Evolutionary conservation across 2,888 invertebrate genomes (phyloP), one percentile per base, ranked within the genome.

Genomic region (Petrophora chlorosata): DNA sequence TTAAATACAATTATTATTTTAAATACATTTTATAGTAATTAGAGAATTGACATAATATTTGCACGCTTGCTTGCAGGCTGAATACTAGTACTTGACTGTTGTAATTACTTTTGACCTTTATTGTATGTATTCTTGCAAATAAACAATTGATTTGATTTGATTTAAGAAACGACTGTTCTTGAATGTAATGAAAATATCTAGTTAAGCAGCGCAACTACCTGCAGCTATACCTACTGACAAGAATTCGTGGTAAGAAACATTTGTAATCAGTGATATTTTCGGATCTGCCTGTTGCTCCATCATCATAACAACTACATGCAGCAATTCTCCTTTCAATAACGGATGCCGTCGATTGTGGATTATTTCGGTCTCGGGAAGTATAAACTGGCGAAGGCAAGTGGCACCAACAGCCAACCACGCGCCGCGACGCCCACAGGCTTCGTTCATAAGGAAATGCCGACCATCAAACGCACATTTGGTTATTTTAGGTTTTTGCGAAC

Each of bases 311-410:
- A 63, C 63, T 59, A 50, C 63, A 60, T 53, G 48, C 35, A 54
- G 53, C 65, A 63, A 72, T 70, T 73, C 69, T 75, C 60, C 60
- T 74, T 76, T 80, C 80, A 80, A 77, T 79, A 80, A 73, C 82
- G 82, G 81, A 82, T 77, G 75, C 84, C 67, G 81, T 72, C 76
- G 82, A 86, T 86, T 84, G 82, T 80, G 70, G 76, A 80, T 75
- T 88, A 88, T 90, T 90, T 89, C 70, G 77, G 85, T 82, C 86
- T 77, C 82, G 82, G 82, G 76, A 84, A 84, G 80, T 73, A 77
- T 83, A 82, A 82, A 82, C 79, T 74, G 66, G 70, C 65, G 61
- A 72, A 75, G 73, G 72, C 54, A 45, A 56, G 58, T 54, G 60
- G 55, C 42, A 56, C 33, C 59, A 51, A 53, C 48, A 40, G 55